phyloP scores from a whole-genome alignment of 2,797 vertebrate genomes.

The Merluccius polli region DNA sequence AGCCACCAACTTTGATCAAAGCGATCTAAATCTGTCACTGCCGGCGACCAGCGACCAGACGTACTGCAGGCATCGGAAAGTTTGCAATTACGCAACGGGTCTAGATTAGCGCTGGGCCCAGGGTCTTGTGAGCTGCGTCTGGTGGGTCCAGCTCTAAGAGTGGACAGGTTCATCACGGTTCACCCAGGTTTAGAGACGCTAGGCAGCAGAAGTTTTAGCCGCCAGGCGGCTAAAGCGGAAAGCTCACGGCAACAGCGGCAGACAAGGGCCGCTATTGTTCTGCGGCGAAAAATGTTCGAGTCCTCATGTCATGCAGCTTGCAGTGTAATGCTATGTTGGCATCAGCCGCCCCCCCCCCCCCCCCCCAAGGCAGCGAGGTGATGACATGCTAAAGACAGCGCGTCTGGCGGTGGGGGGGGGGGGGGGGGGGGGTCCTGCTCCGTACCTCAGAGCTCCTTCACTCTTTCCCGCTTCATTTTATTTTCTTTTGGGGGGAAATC shows the following conservation, averaged over 20 bases:
- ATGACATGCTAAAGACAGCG: too few relatives aligned
- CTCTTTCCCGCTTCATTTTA: too few relatives aligned
- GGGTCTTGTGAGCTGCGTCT: too few relatives aligned
- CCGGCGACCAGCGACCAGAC: too few relatives aligned
- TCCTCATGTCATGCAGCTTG: constrained; percentile 21
- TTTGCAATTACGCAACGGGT: neutral
- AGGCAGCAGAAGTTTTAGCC: constrained; percentile 14
- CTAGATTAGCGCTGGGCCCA: too few relatives aligned
- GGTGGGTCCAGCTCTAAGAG: too few relatives aligned
- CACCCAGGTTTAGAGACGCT: constrained; percentile 5
- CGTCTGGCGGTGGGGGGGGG: too few relatives aligned
- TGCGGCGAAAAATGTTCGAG: neutral
- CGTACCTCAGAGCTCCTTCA: constrained; percentile 3
- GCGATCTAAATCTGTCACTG: constrained; percentile 34
- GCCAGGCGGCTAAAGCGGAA: constrained; percentile 12
- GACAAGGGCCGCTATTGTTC: constrained; percentile 37
- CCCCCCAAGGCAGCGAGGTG: too few relatives aligned
- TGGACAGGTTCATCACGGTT: neutral
- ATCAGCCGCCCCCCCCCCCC: constrained; percentile 1
- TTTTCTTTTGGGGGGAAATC: too few relatives aligned
- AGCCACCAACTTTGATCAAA: constrained; percentile 49
- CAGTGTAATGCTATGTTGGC: constrained; percentile 28
- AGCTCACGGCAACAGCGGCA: constrained; percentile 8
- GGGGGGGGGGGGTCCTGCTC: too few relatives aligned
- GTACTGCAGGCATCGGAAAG: neutral